phyloP scores from a whole-genome alignment of 2,888 invertebrate genomes.

The Linnaemya tessellans region DNA sequence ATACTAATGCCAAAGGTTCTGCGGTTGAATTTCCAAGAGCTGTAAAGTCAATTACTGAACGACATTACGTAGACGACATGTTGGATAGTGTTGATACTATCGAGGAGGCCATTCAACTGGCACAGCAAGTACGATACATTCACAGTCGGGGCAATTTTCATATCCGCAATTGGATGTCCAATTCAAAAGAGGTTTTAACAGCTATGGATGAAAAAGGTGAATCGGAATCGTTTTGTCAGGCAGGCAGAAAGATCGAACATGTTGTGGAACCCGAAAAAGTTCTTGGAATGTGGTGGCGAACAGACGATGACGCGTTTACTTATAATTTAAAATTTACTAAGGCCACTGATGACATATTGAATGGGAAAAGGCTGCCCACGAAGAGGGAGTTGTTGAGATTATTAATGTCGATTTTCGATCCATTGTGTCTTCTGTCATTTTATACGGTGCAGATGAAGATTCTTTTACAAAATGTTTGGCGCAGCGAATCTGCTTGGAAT shows the following conservation, averaged over 20 bases:
- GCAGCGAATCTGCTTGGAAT: too few relatives aligned
- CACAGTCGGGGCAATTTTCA: slow-evolving; percentile 63
- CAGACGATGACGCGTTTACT: too few relatives aligned
- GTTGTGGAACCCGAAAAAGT: neutral
- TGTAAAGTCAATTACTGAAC: slow-evolving; percentile 59
- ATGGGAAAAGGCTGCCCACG: too few relatives aligned
- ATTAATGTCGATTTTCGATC: too few relatives aligned
- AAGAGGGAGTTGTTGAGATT: too few relatives aligned
- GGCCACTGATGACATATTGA: too few relatives aligned
- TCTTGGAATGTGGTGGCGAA: neutral
- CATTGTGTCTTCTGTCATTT: too few relatives aligned
- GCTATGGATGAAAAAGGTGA: neutral
- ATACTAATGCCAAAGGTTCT: slow-evolving; percentile 63
- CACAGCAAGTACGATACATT: slow-evolving; percentile 35
- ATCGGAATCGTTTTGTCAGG: neutral
- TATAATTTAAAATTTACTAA: too few relatives aligned
- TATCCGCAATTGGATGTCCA: slow-evolving; percentile 71
- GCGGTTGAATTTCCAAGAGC: slow-evolving; percentile 62
- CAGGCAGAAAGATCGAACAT: neutral
- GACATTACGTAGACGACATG: slow-evolving; percentile 75
- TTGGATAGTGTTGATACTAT: slow-evolving; percentile 74
- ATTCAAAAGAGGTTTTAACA: slow-evolving; percentile 6
- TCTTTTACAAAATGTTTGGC: too few relatives aligned
- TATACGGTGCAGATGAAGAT: too few relatives aligned
- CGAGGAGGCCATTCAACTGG: slow-evolving; percentile 66